These are phyloP conservation scores for Epicauta chinensis DNA, from an alignment of 1,140 invertebrate genomes.

Conservation along the genomic window DNA sequence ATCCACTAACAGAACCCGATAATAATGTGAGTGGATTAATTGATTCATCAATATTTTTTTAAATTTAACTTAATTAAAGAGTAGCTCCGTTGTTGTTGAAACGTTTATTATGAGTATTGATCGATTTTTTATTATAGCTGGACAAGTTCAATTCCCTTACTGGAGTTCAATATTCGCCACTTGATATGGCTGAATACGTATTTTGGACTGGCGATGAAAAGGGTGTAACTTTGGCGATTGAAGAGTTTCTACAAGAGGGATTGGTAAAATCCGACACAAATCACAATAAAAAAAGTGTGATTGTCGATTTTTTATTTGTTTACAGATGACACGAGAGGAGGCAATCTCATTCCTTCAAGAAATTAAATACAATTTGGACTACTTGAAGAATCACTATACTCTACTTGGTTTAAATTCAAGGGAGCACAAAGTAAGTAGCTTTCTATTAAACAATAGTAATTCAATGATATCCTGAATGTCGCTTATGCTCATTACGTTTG, in stretches of 20 bases:
- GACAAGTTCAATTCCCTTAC: slow-evolving; percentile 39
- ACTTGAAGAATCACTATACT: slow-evolving; percentile 56
- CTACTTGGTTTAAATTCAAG: slow-evolving; percentile 41
- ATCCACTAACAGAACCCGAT: not conserved
- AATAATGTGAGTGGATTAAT: slow-evolving; percentile 4
- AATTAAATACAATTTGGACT: slow-evolving; percentile 63
- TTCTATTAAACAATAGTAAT: too few species aligned
- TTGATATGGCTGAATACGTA: slow-evolving; percentile 70
- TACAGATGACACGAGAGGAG: slow-evolving; percentile 61
- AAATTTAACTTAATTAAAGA: too few species aligned
- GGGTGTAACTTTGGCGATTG: slow-evolving; percentile 63
- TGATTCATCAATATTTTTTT: too few species aligned
- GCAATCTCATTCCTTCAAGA: slow-evolving; percentile 66
- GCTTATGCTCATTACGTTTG: too few species aligned
- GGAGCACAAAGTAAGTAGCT: slow-evolving; percentile 12
- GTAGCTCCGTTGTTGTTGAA: too few species aligned
- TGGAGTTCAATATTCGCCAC: slow-evolving; percentile 57
- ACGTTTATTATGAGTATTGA: slow-evolving; percentile 1
- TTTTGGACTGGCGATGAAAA: slow-evolving; percentile 72
- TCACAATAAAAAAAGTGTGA: not conserved
- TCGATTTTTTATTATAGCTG: slow-evolving; percentile 30
- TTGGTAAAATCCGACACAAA: slow-evolving; percentile 45
- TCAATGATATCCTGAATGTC: too few species aligned
- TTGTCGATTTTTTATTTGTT: slow-evolving; percentile 13
- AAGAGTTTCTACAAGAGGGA: slow-evolving; percentile 65